Conservation (phyloP, 2,888 invertebrate species). For the Ormyrus thymus region DNA sequence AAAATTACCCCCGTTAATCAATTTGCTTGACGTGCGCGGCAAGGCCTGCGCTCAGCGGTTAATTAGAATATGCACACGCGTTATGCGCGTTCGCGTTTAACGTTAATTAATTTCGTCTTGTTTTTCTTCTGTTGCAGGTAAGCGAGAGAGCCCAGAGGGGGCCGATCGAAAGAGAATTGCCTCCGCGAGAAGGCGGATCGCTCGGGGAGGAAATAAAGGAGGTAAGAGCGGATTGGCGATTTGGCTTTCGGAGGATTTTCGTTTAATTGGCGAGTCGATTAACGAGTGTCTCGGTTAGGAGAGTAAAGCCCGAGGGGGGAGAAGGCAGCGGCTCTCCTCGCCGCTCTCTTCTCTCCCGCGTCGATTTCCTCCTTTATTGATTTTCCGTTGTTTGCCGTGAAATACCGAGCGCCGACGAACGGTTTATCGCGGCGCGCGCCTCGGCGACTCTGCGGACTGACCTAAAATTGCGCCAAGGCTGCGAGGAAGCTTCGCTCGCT, state of each 20-base stretch:
- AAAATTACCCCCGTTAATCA: too few species aligned
- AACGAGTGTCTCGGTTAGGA: conserved; percentile 15
- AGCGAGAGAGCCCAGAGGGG: conserved; percentile 5
- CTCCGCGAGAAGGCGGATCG: too few species aligned
- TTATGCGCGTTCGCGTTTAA: too few species aligned
- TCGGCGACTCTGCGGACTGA: conserved; percentile 19
- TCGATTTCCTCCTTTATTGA: conserved; percentile 52
- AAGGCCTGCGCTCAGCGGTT: background rate
- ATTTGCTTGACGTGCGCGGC: too few species aligned
- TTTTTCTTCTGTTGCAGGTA: conserved; percentile 41
- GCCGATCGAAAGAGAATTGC: background rate
- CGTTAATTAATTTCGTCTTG: background rate
- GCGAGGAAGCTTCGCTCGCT: background rate
- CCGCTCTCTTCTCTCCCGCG: conserved; percentile 2
- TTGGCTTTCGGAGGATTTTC: conserved; percentile 40
- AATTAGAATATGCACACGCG: background rate
- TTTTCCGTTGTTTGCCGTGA: conserved; percentile 48
- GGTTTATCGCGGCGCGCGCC: conserved; percentile 43
- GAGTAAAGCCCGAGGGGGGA: background rate
- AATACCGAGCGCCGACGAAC: conserved; percentile 31
- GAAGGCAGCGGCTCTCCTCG: background rate
- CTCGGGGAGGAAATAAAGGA: background rate
- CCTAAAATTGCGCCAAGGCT: conserved; percentile 44
- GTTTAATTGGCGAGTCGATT: conserved; percentile 54
- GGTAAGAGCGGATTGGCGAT: conserved; percentile 53